phyloP scores from a whole-genome alignment of 2,797 vertebrate genomes.

The Scomberomorus guttatus region DNA sequence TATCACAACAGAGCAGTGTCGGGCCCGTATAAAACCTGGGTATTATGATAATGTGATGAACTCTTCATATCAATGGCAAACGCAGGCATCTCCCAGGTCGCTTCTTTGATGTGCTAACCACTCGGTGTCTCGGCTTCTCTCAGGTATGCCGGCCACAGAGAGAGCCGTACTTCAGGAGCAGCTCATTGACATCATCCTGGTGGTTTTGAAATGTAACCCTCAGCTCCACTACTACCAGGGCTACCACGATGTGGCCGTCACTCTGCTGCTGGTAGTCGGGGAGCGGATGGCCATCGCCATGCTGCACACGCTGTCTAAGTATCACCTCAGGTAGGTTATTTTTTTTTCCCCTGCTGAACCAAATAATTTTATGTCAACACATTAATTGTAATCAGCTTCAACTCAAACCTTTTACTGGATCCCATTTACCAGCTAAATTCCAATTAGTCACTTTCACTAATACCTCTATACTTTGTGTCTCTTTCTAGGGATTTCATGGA shows the following conservation, averaged over 20 bases:
- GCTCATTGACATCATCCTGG: conserved; percentile 87
- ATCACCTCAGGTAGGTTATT: conserved; percentile 86
- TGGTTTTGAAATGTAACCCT: conserved; percentile 83
- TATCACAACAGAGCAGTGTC: not conserved
- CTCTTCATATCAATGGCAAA: not conserved
- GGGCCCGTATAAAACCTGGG: not conserved
- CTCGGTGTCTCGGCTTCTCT: not conserved
- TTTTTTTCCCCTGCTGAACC: not conserved
- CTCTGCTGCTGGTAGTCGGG: conserved; percentile 87
- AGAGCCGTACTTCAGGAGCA: conserved; percentile 87
- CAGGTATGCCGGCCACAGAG: conserved; percentile 87
- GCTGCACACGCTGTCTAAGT: conserved; percentile 87
- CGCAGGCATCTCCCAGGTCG: not conserved
- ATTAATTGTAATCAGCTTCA: not conserved
- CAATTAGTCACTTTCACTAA: not conserved
- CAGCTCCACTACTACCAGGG: conserved; percentile 92
- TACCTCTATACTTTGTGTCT: not conserved
- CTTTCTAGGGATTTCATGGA: conserved; percentile 90
- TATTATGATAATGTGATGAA: not conserved
- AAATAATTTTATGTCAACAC: not conserved
- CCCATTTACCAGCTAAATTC: not conserved
- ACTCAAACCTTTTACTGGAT: not conserved
- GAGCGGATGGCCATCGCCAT: conserved; percentile 86
- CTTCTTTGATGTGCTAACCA: not conserved
- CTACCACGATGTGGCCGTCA: conserved; percentile 90